A percentile compares a stretch with the other conserved stretches of the same genome.
Evolutionary conservation across 2,888 invertebrate genomes (phyloP).

Genomic region (Psococerastis gibbosa): DNA sequence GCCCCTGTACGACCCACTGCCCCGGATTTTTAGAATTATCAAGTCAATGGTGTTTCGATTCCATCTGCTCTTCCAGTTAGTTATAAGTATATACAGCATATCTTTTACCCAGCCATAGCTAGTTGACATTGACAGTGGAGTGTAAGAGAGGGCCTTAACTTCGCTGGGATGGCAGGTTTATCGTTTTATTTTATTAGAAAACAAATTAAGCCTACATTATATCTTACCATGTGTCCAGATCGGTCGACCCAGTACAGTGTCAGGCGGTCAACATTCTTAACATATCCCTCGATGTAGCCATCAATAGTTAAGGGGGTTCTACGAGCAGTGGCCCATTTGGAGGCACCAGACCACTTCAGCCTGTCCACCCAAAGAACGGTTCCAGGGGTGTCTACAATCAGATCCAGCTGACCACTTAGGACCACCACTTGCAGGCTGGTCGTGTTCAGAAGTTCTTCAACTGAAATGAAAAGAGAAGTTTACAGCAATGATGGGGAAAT

Average conservation of each 20-base stretch:
- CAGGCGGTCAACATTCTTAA: slow-evolving; percentile 46
- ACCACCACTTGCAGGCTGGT: slow-evolving; percentile 48
- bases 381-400: slow-evolving; percentile 70
- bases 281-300: slow-evolving; percentile 47
- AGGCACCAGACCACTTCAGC: slow-evolving; percentile 41
- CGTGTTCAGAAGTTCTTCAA: slow-evolving; percentile 45
- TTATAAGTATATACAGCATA: no score
- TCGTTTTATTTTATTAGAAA: no score
- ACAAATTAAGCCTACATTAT: no score
- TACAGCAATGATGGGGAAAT: neutral
- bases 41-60: no score
- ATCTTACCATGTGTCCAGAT: slow-evolving; percentile 64
- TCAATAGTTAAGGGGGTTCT: slow-evolving; percentile 39
- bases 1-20: no score
- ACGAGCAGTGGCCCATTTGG: slow-evolving; percentile 33
- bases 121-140: no score
- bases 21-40: no score
- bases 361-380: slow-evolving; percentile 56
- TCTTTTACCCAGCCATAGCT: no score
- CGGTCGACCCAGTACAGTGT: slow-evolving; percentile 58
- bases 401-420: slow-evolving; percentile 63
- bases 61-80: no score
- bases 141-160: no score
- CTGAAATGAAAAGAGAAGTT: slow-evolving; percentile 29
- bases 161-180: no score